These are phyloP conservation scores for Ganaspis brasiliensis DNA, from an alignment of 2,888 invertebrate species.

Conservation along the genomic window DNA sequence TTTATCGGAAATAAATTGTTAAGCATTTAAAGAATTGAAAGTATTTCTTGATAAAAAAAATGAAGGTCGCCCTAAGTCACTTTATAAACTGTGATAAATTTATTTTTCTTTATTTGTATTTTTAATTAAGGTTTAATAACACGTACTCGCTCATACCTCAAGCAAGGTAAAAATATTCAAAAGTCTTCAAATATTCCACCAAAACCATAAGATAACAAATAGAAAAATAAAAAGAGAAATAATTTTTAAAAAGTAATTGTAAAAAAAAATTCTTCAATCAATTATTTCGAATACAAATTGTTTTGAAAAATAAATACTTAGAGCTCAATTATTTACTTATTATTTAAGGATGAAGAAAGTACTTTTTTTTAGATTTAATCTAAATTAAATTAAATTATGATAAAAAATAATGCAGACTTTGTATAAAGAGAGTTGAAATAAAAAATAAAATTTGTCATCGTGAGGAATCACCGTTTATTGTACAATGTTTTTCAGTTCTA, in stretches of 20 bases:
- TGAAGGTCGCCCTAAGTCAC: neutral
- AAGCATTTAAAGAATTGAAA: too few species aligned
- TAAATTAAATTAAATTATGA: neutral
- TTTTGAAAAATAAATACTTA: neutral
- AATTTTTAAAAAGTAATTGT: too few species aligned
- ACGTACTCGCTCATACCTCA: neutral
- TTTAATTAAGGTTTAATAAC: conserved; percentile 11
- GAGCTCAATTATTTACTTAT: neutral
- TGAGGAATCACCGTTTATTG: conserved; percentile 25
- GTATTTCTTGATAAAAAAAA: too few species aligned
- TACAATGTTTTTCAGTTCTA: conserved; percentile 26
- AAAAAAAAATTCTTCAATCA: too few species aligned
- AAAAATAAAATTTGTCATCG: conserved; percentile 10
- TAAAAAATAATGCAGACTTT: neutral
- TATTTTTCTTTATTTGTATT: conserved; percentile 8
- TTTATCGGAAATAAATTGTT: too few species aligned
- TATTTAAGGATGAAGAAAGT: neutral
- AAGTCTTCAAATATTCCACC: conserved; percentile 16
- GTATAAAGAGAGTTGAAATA: neutral
- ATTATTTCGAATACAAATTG: neutral
- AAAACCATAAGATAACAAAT: conserved; percentile 23
- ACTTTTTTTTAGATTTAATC: neutral
- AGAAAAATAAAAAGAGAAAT: conserved; percentile 2
- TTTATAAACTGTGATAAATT: conserved; percentile 11
- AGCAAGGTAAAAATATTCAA: conserved; percentile 9